phyloP scores from a whole-genome alignment of 2,797 vertebrate species.

The Megalops cyprinoides region DNA sequence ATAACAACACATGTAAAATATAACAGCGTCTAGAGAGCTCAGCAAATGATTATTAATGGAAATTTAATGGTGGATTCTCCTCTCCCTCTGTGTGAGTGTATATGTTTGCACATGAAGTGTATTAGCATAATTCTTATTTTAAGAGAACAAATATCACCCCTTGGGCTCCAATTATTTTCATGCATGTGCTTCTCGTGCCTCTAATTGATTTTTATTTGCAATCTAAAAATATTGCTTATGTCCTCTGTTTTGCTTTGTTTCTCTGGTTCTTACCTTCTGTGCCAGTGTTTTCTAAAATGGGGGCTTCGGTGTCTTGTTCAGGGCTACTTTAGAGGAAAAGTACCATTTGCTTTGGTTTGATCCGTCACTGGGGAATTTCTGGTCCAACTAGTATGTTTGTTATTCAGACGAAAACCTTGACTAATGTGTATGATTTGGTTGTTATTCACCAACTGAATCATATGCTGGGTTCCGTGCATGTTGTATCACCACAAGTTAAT shows the following conservation, averaged over 20 bases:
- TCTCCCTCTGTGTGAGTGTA: slow-evolving; percentile 62
- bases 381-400: too few relatives aligned
- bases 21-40: slow-evolving; percentile 55
- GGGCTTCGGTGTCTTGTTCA: neutral
- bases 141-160: slow-evolving; percentile 83
- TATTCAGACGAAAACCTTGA: too few relatives aligned
- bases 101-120: slow-evolving; percentile 68
- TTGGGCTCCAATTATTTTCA: slow-evolving; percentile 84
- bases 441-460: too few relatives aligned
- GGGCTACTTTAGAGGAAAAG: neutral
- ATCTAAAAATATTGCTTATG: slow-evolving; percentile 45
- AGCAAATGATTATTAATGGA: slow-evolving; percentile 70
- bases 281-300: neutral
- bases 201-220: slow-evolving; percentile 57
- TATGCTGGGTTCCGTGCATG: too few relatives aligned
- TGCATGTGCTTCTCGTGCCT: slow-evolving; percentile 73
- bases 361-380: too few relatives aligned
- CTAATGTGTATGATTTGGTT: too few relatives aligned
- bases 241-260: slow-evolving; percentile 26
- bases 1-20: slow-evolving; percentile 60
- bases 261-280: slow-evolving; percentile 12
- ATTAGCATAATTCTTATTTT: slow-evolving; percentile 80
- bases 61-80: slow-evolving; percentile 63
- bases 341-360: neutral
- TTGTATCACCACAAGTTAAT: too few relatives aligned